Conservation (phyloP, 2,888 invertebrate species). For the Orgyia antiqua region DNA sequence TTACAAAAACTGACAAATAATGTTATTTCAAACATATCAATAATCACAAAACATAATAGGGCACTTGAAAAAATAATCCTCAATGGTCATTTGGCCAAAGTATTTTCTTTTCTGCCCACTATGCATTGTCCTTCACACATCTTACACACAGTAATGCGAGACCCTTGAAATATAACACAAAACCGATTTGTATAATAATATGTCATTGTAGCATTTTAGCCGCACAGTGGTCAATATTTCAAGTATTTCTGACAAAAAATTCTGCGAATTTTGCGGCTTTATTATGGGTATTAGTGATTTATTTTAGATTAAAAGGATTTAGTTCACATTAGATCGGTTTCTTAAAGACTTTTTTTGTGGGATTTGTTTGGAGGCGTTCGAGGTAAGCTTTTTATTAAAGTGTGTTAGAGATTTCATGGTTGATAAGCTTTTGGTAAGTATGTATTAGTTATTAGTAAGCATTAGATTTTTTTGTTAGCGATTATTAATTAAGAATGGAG, state of each 20-base stretch:
- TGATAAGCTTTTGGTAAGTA: no score
- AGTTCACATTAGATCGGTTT: conserved; percentile 28
- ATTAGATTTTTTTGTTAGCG: no score
- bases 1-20: conserved; percentile 6
- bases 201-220: conserved; percentile 20
- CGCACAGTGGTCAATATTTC: conserved; percentile 43
- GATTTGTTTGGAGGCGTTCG: conserved; percentile 47
- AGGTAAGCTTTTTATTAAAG: conserved; percentile 24
- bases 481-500: no score
- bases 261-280: conserved; percentile 33
- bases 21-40: conserved; percentile 22
- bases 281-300: conserved; percentile 31
- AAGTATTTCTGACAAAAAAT: conserved; percentile 29
- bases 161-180: conserved; percentile 36
- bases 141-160: conserved; percentile 30
- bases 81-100: conserved; percentile 39
- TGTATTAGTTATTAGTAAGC: no score
- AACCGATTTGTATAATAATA: conserved; percentile 28
- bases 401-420: conserved; percentile 15
- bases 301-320: conserved; percentile 38
- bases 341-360: conserved; percentile 9
- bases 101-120: conserved; percentile 13
- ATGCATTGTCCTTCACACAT: conserved; percentile 30
- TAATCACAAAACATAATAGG: conserved; percentile 18
- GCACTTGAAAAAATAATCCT: conserved; percentile 25